phyloP scores from a whole-genome alignment of 2,113 vertebrate genomes.

The Oxyura jamaicensis region DNA sequence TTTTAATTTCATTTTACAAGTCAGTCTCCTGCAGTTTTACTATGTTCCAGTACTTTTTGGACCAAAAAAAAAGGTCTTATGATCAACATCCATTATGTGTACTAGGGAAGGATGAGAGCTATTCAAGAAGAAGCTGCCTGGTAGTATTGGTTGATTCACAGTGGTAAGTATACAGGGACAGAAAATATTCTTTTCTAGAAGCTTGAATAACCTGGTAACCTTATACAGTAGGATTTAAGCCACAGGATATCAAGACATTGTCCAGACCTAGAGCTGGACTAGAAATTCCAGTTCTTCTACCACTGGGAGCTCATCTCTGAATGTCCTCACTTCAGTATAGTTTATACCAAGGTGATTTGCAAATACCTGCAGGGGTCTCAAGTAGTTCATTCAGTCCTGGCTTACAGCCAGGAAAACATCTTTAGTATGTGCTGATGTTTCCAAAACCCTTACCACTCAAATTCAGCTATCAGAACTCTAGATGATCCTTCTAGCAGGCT shows the following conservation, averaged over 20 bases:
- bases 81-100: neutral
- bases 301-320: neutral
- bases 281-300: neutral
- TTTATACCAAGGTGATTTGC: neutral
- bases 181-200: neutral
- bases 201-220: neutral
- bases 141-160: neutral
- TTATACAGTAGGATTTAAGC: neutral
- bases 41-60: neutral
- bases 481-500: neutral
- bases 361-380: neutral
- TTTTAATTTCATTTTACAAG: constrained; percentile 27
- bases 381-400: neutral
- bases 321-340: neutral
- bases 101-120: neutral
- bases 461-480: neutral
- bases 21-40: constrained; percentile 10
- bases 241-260: neutral
- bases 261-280: neutral
- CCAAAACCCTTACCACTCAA: neutral
- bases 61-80: neutral
- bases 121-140: neutral
- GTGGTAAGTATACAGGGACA: neutral
- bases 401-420: neutral
- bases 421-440: neutral